Evolutionary conservation across 2,888 invertebrate species (phyloP).

Genomic region (Subacronicta megacephala): DNA sequence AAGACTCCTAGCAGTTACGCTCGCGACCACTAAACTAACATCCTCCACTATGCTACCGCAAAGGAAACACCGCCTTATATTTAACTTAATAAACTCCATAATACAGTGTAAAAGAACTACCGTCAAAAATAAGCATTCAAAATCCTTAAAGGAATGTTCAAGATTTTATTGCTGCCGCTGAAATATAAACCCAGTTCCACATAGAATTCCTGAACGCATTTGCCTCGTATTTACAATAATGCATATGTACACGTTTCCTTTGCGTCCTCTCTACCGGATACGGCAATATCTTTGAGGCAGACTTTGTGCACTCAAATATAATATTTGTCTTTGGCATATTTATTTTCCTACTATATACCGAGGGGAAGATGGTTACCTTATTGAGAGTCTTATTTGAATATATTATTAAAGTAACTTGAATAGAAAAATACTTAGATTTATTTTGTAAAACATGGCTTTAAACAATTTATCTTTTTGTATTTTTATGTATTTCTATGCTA

Average conservation of each 20-base stretch:
- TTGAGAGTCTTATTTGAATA: slow-evolving; percentile 12
- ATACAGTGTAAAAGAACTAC: background rate
- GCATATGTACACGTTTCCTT: slow-evolving; percentile 39
- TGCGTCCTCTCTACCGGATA: slow-evolving; percentile 16
- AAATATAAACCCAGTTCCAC: slow-evolving; percentile 13
- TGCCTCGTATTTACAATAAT: slow-evolving; percentile 27
- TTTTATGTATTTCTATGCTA: too few relatives aligned
- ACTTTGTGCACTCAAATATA: slow-evolving; percentile 46
- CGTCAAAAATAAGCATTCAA: background rate
- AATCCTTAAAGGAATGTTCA: background rate
- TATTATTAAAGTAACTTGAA: slow-evolving; percentile 15
- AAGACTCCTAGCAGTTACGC: too few relatives aligned
- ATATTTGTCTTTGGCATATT: slow-evolving; percentile 47
- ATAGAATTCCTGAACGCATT: slow-evolving; percentile 15
- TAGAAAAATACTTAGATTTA: too few relatives aligned
- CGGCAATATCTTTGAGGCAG: slow-evolving; percentile 39
- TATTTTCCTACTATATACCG: slow-evolving; percentile 31
- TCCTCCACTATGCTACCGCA: too few relatives aligned
- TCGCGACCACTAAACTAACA: too few relatives aligned
- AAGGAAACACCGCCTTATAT: too few relatives aligned
- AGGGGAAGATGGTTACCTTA: slow-evolving; percentile 30
- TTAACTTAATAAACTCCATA: background rate
- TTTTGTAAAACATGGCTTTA: too few relatives aligned
- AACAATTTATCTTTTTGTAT: too few relatives aligned
- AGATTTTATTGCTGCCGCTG: background rate